These are phyloP conservation scores for Neotoma lepida DNA, from an alignment of 2,113 vertebrate genomes.

Conservation along the genomic window DNA sequence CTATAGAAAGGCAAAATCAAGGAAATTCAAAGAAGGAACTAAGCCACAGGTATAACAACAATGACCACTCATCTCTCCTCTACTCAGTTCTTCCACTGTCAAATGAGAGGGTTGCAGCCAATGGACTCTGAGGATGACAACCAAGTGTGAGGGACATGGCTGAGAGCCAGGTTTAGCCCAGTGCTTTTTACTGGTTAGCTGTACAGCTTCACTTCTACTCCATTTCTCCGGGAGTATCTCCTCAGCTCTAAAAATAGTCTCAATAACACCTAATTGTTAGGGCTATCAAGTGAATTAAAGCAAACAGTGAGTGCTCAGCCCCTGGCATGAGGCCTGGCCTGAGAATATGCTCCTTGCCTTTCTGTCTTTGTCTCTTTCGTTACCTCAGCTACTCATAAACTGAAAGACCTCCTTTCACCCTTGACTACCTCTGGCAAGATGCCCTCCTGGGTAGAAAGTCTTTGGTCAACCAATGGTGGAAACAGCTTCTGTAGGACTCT, in stretches of 20 bases:
- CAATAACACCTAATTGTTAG: not conserved
- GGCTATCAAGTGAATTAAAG: too few species aligned
- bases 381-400: not conserved
- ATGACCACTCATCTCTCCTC: not conserved
- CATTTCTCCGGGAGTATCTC: not conserved
- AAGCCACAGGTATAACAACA: not conserved
- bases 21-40: not conserved
- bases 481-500: not conserved
- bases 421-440: not conserved
- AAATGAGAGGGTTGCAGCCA: not conserved
- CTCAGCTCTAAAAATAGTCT: not conserved
- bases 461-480: accelerated
- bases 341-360: not conserved
- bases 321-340: too few species aligned
- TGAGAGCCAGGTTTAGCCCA: not conserved
- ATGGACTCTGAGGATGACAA: not conserved
- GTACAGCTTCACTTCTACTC: not conserved
- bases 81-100: not conserved
- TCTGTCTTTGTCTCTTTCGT: not conserved
- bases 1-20: not conserved
- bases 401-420: not conserved
- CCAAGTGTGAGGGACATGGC: not conserved
- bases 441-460: not conserved
- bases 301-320: not conserved
- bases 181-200: not conserved